A percentile compares a stretch with the other conserved stretches of the same genome.
Conservation (phyloP, 2,888 invertebrate species). For the Crematogaster levior region DNA sequence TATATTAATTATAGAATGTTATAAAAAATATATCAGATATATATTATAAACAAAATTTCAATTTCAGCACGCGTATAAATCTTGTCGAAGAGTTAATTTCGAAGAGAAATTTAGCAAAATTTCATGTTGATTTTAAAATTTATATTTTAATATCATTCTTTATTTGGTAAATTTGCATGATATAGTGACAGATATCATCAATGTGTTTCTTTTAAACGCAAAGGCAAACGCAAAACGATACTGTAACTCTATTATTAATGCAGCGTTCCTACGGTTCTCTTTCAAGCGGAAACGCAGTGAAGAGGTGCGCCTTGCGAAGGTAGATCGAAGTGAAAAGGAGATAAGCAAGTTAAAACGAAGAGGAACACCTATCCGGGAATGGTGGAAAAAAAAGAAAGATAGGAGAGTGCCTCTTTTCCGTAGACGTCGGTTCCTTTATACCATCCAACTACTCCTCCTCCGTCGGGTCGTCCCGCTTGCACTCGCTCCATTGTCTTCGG, state of each 20-base stretch:
- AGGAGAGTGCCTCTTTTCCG: conserved; percentile 47
- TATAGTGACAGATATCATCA: not conserved
- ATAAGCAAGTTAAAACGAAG: conserved; percentile 52
- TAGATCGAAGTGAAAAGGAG: conserved; percentile 52
- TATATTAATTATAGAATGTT: not conserved
- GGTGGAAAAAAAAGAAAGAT: conserved; percentile 25
- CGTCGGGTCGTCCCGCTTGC: conserved; percentile 48
- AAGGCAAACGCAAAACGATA: conserved; percentile 24
- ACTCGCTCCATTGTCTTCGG: conserved; percentile 70
- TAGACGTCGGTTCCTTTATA: conserved; percentile 66
- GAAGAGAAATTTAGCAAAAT: not conserved
- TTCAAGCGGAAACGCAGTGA: conserved; percentile 23
- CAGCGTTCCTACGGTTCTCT: conserved; percentile 5
- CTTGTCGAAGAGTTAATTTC: not conserved
- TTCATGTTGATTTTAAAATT: not conserved
- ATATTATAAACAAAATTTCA: too few species aligned
- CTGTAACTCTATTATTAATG: conserved; percentile 20
- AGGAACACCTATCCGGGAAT: conserved; percentile 7
- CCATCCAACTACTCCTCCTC: conserved; percentile 63
- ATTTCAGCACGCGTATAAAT: not conserved
- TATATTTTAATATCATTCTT: not conserved
- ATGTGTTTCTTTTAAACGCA: not conserved
- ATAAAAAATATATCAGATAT: not conserved
- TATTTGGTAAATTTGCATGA: not conserved
- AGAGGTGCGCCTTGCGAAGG: conserved; percentile 19